A percentile compares a stretch with the other conserved stretches of the same genome.
phyloP scores from a whole-genome alignment of 2,113 vertebrate genomes.

The Candoia aspera region DNA sequence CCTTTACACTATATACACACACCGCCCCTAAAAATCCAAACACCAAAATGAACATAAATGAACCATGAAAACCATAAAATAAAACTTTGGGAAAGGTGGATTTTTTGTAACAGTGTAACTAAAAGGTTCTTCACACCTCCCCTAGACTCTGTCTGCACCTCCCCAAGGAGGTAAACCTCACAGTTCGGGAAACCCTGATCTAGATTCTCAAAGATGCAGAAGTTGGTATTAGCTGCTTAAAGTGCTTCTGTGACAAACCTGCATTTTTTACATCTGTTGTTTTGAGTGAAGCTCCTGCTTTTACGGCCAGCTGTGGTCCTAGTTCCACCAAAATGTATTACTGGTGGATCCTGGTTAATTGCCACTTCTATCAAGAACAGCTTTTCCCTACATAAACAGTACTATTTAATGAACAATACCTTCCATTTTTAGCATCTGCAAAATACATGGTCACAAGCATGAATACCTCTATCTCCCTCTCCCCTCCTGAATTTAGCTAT shows the following conservation, averaged over 20 bases:
- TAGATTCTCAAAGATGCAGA: background rate
- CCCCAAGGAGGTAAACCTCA: background rate
- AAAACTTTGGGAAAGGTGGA: background rate
- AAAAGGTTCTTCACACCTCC: background rate
- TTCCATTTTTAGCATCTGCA: background rate
- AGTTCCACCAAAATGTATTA: background rate
- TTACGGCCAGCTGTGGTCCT: constrained; percentile 7
- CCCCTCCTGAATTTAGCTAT: background rate
- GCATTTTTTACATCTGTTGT: background rate
- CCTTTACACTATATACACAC: background rate
- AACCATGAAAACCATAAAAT: background rate
- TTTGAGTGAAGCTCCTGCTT: background rate
- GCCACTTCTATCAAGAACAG: background rate
- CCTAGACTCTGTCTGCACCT: background rate
- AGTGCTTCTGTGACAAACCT: background rate
- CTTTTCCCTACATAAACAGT: no score
- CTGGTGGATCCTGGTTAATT: constrained; percentile 3
- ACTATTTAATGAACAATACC: background rate
- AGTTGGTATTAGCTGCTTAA: background rate
- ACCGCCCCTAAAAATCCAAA: background rate
- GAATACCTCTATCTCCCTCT: background rate
- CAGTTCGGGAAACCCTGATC: background rate
- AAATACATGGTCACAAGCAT: background rate
- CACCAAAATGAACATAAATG: background rate
- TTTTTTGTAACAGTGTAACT: background rate